Conservation (phyloP, 1,140 invertebrate species). For the Maconellicoccus hirsutus region DNA sequence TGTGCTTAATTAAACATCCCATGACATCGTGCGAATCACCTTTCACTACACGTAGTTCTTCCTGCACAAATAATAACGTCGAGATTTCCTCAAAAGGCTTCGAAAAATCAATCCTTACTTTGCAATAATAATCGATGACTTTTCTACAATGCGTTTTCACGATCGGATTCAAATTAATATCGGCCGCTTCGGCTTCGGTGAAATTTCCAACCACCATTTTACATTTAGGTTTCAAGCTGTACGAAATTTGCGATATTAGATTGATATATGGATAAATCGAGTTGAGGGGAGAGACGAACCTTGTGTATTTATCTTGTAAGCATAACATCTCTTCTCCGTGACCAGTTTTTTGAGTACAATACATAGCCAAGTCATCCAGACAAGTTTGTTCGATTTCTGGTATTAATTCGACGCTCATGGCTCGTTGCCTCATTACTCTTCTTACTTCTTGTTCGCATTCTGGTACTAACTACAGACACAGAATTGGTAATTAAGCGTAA, state of each 20-base stretch:
- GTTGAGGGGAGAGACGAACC: slow-evolving; percentile 34
- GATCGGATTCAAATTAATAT: slow-evolving; percentile 74
- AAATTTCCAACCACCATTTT: slow-evolving; percentile 68
- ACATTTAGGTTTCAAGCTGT: slow-evolving; percentile 44
- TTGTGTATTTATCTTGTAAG: slow-evolving; percentile 80
- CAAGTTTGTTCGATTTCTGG: slow-evolving; percentile 89
- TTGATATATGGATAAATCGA: no score
- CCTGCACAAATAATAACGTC: slow-evolving; percentile 10
- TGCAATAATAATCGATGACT: slow-evolving; percentile 72
- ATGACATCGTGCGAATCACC: slow-evolving; percentile 54
- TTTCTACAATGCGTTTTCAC: slow-evolving; percentile 68
- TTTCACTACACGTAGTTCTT: not conserved
- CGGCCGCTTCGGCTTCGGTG: slow-evolving; percentile 76
- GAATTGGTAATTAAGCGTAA: not conserved
- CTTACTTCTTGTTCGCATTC: slow-evolving; percentile 67
- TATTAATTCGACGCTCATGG: slow-evolving; percentile 80
- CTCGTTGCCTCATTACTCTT: slow-evolving; percentile 82
- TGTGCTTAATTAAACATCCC: slow-evolving; percentile 86
- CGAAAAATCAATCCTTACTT: slow-evolving; percentile 36
- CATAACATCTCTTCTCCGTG: slow-evolving; percentile 84
- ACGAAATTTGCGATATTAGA: not conserved
- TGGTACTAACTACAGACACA: slow-evolving; percentile 40
- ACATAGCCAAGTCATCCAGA: slow-evolving; percentile 65
- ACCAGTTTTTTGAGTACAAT: slow-evolving; percentile 70
- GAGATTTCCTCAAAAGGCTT: not conserved